Conservation (phyloP, 1,140 invertebrate genomes). For the Brachionus asplanchnoidis region DNA sequence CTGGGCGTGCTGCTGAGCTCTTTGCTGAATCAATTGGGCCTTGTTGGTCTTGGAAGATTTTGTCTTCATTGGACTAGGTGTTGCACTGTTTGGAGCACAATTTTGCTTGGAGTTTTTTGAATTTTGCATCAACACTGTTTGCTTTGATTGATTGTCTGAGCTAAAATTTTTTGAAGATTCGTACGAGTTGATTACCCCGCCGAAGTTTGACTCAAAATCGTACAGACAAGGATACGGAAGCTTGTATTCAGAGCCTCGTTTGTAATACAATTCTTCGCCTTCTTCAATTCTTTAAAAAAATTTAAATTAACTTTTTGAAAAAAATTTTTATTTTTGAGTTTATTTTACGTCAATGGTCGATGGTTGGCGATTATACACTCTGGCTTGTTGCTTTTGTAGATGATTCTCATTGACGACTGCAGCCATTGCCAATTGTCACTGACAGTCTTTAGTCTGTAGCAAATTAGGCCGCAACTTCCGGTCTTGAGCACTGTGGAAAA, state of each 20-base stretch:
- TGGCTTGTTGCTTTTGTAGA: slow-evolving; percentile 98
- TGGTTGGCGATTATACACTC: slow-evolving; percentile 98
- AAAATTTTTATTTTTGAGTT: neutral
- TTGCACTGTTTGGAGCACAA: neutral
- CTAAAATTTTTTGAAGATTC: neutral
- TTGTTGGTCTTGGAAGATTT: neutral
- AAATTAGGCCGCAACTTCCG: slow-evolving; percentile 93
- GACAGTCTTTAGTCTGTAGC: slow-evolving; percentile 89
- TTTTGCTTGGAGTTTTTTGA: neutral
- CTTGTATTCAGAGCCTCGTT: slow-evolving; percentile 97
- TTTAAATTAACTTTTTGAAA: neutral
- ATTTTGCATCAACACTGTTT: neutral
- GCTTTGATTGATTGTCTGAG: neutral
- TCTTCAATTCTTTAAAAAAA: slow-evolving; percentile 81
- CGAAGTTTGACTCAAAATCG: slow-evolving; percentile 50
- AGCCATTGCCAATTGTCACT: slow-evolving; percentile 86
- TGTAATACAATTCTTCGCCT: slow-evolving; percentile 86
- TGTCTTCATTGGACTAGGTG: neutral
- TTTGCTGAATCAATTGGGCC: slow-evolving; percentile 23
- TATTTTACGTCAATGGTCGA: slow-evolving; percentile 83
- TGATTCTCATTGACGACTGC: slow-evolving; percentile 88
- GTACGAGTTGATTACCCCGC: neutral
- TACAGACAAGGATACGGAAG: slow-evolving; percentile 80
- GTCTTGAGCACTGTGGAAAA: slow-evolving; percentile 84
- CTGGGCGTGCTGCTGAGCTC: slow-evolving; percentile 19